Evolutionary conservation across 2,888 invertebrate genomes (phyloP).

Genomic region (Ditula angustiorana): DNA sequence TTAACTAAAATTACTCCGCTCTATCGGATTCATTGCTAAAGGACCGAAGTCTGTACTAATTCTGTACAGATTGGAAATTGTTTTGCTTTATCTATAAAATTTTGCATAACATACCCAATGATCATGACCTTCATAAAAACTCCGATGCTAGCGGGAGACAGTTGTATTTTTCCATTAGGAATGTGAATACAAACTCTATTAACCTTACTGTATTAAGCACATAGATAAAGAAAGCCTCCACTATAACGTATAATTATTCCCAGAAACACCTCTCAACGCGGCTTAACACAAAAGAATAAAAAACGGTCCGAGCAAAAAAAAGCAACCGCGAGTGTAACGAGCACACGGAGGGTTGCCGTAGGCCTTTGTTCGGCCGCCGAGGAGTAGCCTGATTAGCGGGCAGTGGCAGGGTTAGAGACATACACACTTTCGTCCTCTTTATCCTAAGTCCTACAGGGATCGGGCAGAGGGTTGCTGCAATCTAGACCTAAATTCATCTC

Average conservation of each 20-base stretch:
- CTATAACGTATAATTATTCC: not conserved
- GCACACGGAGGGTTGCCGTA: not conserved
- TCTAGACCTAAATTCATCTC: not conserved
- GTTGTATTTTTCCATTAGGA: no score
- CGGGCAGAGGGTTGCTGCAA: not conserved
- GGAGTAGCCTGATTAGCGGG: not conserved
- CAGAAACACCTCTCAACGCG: not conserved
- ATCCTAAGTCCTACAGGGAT: not conserved
- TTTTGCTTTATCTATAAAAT: no score
- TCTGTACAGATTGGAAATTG: no score
- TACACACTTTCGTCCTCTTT: not conserved
- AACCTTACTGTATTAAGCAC: not conserved
- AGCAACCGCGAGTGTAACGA: not conserved
- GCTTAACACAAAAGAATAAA: not conserved
- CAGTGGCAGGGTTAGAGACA: not conserved
- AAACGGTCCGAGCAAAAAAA: not conserved
- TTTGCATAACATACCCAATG: no score
- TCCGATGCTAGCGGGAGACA: no score
- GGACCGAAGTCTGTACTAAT: no score
- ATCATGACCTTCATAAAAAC: no score
- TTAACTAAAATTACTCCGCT: no score
- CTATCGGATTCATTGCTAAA: no score
- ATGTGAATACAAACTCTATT: no score
- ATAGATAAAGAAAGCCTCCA: not conserved
- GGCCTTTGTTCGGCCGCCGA: not conserved